Conservation (phyloP, 2,113 vertebrate species). For the Ophthalmolycus amberensis region DNA sequence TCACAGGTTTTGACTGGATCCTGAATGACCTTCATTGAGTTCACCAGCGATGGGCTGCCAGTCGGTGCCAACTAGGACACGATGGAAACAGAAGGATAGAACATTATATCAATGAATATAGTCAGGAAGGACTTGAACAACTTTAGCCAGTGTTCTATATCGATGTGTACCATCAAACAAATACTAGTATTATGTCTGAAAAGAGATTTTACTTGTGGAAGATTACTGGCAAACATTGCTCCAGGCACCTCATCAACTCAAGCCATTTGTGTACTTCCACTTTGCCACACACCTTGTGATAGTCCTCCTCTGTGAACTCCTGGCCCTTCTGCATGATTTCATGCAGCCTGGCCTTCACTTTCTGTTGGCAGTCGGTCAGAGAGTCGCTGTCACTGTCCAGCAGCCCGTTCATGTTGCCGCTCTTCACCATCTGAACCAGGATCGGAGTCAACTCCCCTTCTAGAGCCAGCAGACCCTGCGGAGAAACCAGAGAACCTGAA, state of each 20-base stretch:
- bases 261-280: background rate
- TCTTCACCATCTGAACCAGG: conserved; percentile 99
- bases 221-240: background rate
- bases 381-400: conserved; percentile 97
- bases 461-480: conserved; percentile 93
- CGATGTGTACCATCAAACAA: background rate
- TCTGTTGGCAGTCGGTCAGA: conserved; percentile 94
- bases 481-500: conserved; percentile 1
- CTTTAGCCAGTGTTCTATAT: background rate
- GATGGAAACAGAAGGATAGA: conserved; percentile 4
- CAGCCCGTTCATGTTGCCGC: conserved; percentile 98
- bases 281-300: conserved; percentile 86
- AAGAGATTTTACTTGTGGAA: background rate
- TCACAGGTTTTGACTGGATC: conserved; percentile 95
- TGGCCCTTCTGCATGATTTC: conserved; percentile 95
- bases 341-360: conserved; percentile 92
- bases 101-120: background rate
- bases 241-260: conserved; percentile 2
- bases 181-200: background rate
- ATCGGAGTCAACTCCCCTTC: conserved; percentile 98
- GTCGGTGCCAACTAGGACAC: conserved; percentile 91
- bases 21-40: conserved; percentile 92
- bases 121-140: background rate
- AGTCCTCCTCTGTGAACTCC: conserved; percentile 89
- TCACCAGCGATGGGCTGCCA: conserved; percentile 89